Percentiles rank a stretch among this genome's conserved stretches.
Evolutionary conservation across 2,888 invertebrate genomes (phyloP).

Genomic region (Dryocosmus kuriphilus): DNA sequence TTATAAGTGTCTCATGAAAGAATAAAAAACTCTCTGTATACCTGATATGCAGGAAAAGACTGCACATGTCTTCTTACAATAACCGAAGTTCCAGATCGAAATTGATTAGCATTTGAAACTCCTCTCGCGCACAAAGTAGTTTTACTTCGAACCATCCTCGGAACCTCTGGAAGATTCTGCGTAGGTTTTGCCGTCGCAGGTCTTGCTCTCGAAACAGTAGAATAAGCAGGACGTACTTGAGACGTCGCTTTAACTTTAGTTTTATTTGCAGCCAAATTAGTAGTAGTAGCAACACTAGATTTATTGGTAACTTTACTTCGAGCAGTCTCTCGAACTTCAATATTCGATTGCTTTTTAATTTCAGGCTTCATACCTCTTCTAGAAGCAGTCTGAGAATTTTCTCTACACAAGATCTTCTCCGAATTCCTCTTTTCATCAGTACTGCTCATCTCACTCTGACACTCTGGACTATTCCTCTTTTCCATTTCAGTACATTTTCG

Average conservation of each 20-base stretch:
- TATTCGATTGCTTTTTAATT: constrained; percentile 50
- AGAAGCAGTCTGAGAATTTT: constrained; percentile 31
- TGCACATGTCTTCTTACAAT: constrained; percentile 66
- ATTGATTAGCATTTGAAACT: constrained; percentile 58
- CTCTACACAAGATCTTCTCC: constrained; percentile 12
- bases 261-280: constrained; percentile 50
- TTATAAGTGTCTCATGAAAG: too few species aligned
- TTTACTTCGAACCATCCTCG: constrained; percentile 71
- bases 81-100: constrained; percentile 68
- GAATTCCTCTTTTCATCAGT: constrained; percentile 25
- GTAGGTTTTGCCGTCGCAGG: constrained; percentile 49
- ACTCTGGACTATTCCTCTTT: constrained; percentile 11
- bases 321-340: constrained; percentile 46
- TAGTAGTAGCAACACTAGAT: constrained; percentile 46
- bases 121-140: constrained; percentile 70
- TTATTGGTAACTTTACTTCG: constrained; percentile 55
- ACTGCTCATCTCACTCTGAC: constrained; percentile 37
- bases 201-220: constrained; percentile 76
- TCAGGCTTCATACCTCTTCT: constrained; percentile 47
- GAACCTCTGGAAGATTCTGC: constrained; percentile 58
- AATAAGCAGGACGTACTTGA: constrained; percentile 75
- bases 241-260: constrained; percentile 41
- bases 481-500: constrained; percentile 36
- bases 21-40: neutral
- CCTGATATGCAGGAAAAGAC: constrained; percentile 29